Evolutionary conservation across 2,113 vertebrate genomes (phyloP), one percentile per base, ranked within the genome.

Genomic region (Dipodomys merriami): DNA sequence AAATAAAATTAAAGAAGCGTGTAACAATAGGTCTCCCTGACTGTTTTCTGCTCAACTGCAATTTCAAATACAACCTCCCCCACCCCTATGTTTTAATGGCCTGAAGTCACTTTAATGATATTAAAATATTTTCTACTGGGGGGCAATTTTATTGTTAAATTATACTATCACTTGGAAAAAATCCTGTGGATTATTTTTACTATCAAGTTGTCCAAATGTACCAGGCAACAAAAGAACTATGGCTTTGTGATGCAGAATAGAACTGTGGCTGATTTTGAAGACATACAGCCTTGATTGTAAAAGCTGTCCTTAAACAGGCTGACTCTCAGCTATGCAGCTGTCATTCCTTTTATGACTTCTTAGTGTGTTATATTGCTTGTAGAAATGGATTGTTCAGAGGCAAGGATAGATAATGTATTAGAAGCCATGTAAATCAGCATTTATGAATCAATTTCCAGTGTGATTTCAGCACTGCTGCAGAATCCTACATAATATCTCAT

Each of bases 381-480:
- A 90, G 85, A 95, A 93, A 91, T 49, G 23, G 57, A 89, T 88
- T 69, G 18, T 84, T 95, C 83, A 46, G 60, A 72, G 13, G 78
- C 35, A 85, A 62, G 62, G 95, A 93, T 81, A 91, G 39, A 77
- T 85, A 88, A 95, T 74, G 62, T 77, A 89, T 95, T 88, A 91
- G 71, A 76, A 93, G 10, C 19, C 53, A 57, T 65, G 71, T 93
- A 95, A 92, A 90, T 95, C 90, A 94, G 35, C 62, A 76, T 86
- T 60, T 73, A 68, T 73, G 46, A 80, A 86, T 94, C 90, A 90
- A 85, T 96, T 96, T 95, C 69, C 71, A 90, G 60, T 77, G 49
- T 79, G 94, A 95, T 90, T 95, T 88, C 62, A 90, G n/a, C 16
- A 86, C 27, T 60, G 46, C 35, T 95, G 44, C 94, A 78, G 91